phyloP scores from a whole-genome alignment of 2,888 invertebrate species.

The Nemapogon koenigi region DNA sequence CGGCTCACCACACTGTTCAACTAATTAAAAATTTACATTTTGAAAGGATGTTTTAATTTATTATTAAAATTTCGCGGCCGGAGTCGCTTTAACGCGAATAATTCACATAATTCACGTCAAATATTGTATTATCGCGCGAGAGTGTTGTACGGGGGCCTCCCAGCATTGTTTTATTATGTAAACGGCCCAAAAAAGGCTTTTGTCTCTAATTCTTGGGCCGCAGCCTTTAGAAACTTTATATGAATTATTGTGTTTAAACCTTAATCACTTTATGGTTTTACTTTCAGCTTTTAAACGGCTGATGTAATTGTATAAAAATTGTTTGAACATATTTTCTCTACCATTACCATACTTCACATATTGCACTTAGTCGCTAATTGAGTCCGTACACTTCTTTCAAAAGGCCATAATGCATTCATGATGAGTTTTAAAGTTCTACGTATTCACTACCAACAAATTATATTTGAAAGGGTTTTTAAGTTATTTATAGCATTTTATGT shows the following conservation, averaged over 20 bases:
- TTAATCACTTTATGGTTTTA: conserved; percentile 34
- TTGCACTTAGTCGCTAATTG: too few species aligned
- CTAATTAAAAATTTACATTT: conserved; percentile 61
- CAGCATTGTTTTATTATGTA: conserved; percentile 35
- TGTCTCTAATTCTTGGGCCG: conserved; percentile 39
- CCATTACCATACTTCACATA: too few species aligned
- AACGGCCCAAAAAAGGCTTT: conserved; percentile 19
- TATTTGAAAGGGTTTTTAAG: too few species aligned
- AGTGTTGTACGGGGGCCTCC: conserved; percentile 10
- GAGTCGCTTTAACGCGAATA: conserved; percentile 40
- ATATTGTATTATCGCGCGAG: conserved; percentile 12
- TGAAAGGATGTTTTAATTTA: conserved; percentile 55
- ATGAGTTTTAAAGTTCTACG: too few species aligned
- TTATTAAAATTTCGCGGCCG: conserved; percentile 56
- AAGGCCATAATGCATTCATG: too few species aligned
- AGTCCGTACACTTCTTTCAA: too few species aligned
- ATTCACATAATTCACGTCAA: conserved; percentile 21
- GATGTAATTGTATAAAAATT: too few species aligned
- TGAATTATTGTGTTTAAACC: conserved; percentile 43
- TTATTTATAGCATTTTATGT: too few species aligned
- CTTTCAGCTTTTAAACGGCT: conserved; percentile 3
- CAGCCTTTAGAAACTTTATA: conserved; percentile 41
- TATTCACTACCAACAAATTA: too few species aligned
- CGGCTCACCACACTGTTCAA: conserved; percentile 18
- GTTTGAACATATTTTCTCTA: too few species aligned